Percentiles rank a stretch among this genome's conserved stretches.
Evolutionary conservation across 2,113 vertebrate species (phyloP).

Genomic region (Leptodactylus fuscus): DNA sequence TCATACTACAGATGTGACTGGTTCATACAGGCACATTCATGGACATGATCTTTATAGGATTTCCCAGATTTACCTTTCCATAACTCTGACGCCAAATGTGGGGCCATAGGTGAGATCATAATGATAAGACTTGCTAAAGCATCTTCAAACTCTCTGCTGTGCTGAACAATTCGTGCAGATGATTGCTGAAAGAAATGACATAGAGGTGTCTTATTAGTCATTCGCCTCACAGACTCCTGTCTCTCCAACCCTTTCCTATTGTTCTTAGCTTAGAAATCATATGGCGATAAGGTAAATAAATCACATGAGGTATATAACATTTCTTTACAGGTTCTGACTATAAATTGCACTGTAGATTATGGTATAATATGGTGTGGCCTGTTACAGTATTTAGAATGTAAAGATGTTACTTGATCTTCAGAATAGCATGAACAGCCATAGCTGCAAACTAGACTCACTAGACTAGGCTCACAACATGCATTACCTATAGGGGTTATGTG

Average conservation of each 20-base stretch:
- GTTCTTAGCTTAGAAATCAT: background rate
- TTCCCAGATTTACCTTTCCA: slow-evolving; percentile 86
- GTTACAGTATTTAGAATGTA: background rate
- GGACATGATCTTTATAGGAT: too few relatives aligned
- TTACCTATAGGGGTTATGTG: too few relatives aligned
- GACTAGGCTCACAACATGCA: too few relatives aligned
- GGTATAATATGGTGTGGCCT: too few relatives aligned
- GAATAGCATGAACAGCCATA: too few relatives aligned
- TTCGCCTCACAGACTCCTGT: background rate
- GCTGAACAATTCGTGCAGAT: slow-evolving; percentile 76
- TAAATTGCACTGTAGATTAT: background rate
- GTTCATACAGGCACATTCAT: background rate
- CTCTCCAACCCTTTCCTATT: background rate
- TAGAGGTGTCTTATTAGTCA: slow-evolving; percentile 14
- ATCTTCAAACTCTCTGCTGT: slow-evolving; percentile 92
- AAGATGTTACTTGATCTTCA: background rate
- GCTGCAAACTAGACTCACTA: too few relatives aligned
- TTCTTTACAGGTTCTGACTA: background rate
- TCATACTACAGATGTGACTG: background rate
- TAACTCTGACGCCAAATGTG: slow-evolving; percentile 91
- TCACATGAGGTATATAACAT: too few relatives aligned
- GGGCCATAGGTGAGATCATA: slow-evolving; percentile 92
- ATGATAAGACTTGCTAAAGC: slow-evolving; percentile 82
- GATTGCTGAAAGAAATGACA: slow-evolving; percentile 76
- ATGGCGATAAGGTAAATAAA: background rate